Conservation (phyloP, 2,888 invertebrate species). For the Drosophila testacea region DNA sequence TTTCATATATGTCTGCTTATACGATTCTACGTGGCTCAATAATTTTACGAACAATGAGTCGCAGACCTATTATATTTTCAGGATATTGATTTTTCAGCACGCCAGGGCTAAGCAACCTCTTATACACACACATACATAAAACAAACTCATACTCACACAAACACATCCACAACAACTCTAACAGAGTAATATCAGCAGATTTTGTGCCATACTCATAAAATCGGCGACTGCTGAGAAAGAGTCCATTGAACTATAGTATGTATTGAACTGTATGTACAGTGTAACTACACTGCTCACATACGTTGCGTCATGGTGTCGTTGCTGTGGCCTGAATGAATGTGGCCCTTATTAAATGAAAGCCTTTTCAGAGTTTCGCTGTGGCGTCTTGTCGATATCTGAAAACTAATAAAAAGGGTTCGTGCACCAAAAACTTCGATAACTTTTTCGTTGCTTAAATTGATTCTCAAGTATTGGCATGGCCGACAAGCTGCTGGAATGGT, state of each 20-base stretch:
- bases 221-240: slow-evolving; percentile 38
- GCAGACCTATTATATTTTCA: slow-evolving; percentile 10
- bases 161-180: slow-evolving; percentile 8
- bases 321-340: slow-evolving; percentile 51
- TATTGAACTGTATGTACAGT: slow-evolving; percentile 16
- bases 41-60: slow-evolving; percentile 12
- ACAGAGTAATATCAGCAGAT: slow-evolving; percentile 29
- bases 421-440: slow-evolving; percentile 48
- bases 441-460: slow-evolving; percentile 65
- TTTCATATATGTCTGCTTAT: background rate
- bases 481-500: slow-evolving; percentile 33
- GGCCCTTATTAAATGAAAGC: slow-evolving; percentile 9
- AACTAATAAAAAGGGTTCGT: slow-evolving; percentile 72
- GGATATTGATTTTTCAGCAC: slow-evolving; percentile 60
- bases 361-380: slow-evolving; percentile 2
- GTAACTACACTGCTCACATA: slow-evolving; percentile 28
- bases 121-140: slow-evolving; percentile 6
- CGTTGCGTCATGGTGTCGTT: slow-evolving; percentile 26
- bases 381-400: slow-evolving; percentile 41
- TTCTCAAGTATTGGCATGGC: slow-evolving; percentile 51
- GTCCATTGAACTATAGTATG: slow-evolving; percentile 56
- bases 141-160: background rate
- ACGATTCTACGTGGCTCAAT: slow-evolving; percentile 10
- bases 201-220: slow-evolving; percentile 33
- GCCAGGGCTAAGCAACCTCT: slow-evolving; percentile 37